Evolutionary conservation across 2,888 invertebrate genomes (phyloP).

Genomic region (Machimus atricapillus): DNA sequence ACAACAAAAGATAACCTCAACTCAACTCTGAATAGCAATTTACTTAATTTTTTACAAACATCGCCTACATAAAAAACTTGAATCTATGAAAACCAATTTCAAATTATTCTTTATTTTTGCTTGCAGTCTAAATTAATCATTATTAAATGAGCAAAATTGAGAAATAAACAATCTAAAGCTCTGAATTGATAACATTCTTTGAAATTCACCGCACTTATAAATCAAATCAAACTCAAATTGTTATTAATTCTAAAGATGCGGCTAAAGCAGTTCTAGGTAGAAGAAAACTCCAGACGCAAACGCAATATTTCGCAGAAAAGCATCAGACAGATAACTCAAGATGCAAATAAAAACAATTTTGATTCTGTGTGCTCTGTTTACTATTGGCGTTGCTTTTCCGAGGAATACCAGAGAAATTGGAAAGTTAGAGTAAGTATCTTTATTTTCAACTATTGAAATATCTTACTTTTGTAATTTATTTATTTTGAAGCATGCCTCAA

Average conservation of each 20-base stretch:
- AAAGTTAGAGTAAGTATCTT: neutral
- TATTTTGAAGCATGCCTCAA: neutral
- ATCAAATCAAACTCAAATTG: neutral
- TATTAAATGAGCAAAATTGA: too few species aligned
- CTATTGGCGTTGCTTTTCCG: neutral
- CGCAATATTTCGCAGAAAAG: neutral
- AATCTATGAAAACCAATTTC: too few species aligned
- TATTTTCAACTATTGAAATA: neutral
- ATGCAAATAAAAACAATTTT: neutral
- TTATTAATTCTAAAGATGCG: neutral
- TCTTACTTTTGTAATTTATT: neutral
- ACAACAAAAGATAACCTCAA: too few species aligned
- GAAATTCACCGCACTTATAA: neutral
- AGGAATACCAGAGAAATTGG: neutral
- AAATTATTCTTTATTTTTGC: too few species aligned
- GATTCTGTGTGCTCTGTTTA: neutral
- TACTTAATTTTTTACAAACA: too few species aligned
- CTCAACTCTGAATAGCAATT: too few species aligned
- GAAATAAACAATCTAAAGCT: too few species aligned
- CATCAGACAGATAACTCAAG: neutral
- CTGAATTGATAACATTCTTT: neutral
- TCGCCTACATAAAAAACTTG: too few species aligned
- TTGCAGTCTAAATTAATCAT: too few species aligned
- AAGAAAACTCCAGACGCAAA: neutral
- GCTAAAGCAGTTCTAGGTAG: neutral